Base-by-base conservation (phyloP, 2,113 vertebrate genomes). In the Ptilorrhoa leucosticta region DNA sequence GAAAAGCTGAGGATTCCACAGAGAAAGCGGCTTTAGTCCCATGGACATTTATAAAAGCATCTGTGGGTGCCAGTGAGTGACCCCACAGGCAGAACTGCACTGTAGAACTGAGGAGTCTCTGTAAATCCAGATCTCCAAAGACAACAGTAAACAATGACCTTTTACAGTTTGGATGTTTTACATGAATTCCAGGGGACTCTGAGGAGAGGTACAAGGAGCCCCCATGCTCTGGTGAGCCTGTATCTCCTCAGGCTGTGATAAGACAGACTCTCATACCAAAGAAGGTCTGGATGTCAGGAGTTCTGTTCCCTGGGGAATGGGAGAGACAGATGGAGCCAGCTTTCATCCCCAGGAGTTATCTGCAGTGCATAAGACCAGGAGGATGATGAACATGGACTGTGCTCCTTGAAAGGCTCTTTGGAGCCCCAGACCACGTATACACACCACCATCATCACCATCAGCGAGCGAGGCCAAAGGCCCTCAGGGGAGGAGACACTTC, bases 221-320 rank as follows among this genome's bases (percentile, higher is more conserved):
- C 66, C 47, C 57, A 9, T 11, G 18, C 68, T 27, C 56, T 12
- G 23, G 63, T 80, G 50, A 69, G 85, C 64, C 37, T 61, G 37
- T 56, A 75, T 94, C 92, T 95, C 60, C 89, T 89, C 69, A 44
- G 85, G 57, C 91, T 65, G 73, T 0, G 88, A 96, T 94, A 96
- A 95, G 87, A 42, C 76, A 91, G 83, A 63, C 23, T 27, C 35
- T 91, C 93, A 71, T 89, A 92, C 95, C 96, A 97, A 97, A 97
- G 85, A 96, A 92, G 89, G 96, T 94, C 93, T 91, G 94, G 57
- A 76, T 73, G 83, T 83, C 87, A 60, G 94, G 56, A 91, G 76
- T 47, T 72, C 77, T 48, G 64, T 16, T 33, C 27, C 54, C 27
- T 10, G 53, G 27, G 65, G 57, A 82, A 68, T 1, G 13, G 57